Conservation (phyloP, 2,797 vertebrate genomes). For the Sus cebifrons region DNA sequence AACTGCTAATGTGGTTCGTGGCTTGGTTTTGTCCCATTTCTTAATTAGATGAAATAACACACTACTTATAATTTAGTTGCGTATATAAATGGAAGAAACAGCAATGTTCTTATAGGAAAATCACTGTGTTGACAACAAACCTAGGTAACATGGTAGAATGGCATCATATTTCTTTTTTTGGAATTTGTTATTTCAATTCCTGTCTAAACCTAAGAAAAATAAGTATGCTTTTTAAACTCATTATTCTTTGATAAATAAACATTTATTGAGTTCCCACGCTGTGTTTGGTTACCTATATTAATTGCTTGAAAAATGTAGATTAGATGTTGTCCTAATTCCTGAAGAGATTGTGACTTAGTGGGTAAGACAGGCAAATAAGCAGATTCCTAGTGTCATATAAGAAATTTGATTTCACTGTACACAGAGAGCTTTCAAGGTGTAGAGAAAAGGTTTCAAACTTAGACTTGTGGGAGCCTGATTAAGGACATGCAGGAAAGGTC, state of each 20-base stretch:
- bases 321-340: background rate
- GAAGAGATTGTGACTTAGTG: background rate
- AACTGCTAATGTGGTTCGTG: slow-evolving; percentile 64
- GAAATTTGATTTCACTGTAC: background rate
- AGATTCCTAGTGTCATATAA: background rate
- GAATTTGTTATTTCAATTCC: slow-evolving; percentile 29
- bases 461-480: background rate
- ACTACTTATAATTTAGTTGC: slow-evolving; percentile 1
- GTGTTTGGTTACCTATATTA: background rate
- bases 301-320: background rate
- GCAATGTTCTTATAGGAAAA: background rate
- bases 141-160: background rate
- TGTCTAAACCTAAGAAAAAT: slow-evolving; percentile 18
- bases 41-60: slow-evolving; percentile 69
- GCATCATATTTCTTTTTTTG: background rate
- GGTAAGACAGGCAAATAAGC: background rate
- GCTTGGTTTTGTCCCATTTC: slow-evolving; percentile 61
- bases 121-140: background rate
- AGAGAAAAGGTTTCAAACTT: background rate
- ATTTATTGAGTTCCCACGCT: background rate
- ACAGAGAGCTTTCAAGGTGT: background rate
- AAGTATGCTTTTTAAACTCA: slow-evolving; percentile 14
- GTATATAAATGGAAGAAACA: slow-evolving; percentile 15
- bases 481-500: background rate
- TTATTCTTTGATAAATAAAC: slow-evolving; percentile 30